These are phyloP conservation scores for Ischnus inquisitorius DNA, from an alignment of 2,888 invertebrate genomes.

Conservation along the genomic window DNA sequence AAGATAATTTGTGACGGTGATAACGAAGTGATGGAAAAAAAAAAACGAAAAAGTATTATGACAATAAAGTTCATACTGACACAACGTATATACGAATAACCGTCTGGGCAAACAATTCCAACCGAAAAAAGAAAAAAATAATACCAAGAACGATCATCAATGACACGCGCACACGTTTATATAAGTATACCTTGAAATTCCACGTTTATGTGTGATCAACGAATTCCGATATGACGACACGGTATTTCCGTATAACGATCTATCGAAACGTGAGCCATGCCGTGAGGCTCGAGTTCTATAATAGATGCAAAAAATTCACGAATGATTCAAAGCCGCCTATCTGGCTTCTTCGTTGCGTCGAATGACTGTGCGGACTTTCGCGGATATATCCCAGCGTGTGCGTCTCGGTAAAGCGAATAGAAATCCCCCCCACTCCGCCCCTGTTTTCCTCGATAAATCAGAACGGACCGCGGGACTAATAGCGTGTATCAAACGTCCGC, in stretches of 20 bases:
- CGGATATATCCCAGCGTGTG: not conserved
- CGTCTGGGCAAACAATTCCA: constrained; percentile 32
- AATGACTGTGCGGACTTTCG: constrained; percentile 34
- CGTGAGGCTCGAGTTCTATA: not conserved
- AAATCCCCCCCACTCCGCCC: constrained; percentile 27
- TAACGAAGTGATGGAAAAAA: constrained; percentile 2
- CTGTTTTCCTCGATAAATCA: constrained; percentile 81
- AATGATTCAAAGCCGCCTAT: not conserved
- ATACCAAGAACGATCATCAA: constrained; percentile 34
- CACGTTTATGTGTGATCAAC: constrained; percentile 22
- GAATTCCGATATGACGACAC: constrained; percentile 36
- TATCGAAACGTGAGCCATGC: not conserved
- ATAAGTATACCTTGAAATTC: constrained; percentile 19
- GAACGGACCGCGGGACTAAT: constrained; percentile 78
- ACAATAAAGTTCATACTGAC: constrained; percentile 46
- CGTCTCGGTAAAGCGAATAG: constrained; percentile 58
- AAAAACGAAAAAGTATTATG: constrained; percentile 14
- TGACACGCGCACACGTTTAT: constrained; percentile 20
- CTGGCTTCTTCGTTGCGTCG: not conserved
- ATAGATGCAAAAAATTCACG: not conserved
- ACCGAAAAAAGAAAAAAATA: not conserved
- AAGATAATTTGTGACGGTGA: constrained; percentile 44
- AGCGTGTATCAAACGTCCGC: constrained; percentile 82
- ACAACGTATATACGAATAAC: constrained; percentile 28
- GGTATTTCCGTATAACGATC: not conserved